These are phyloP conservation scores for Ophioderma brevispina DNA, from an alignment of 35 echinoderm and acorn worm genomes.

Conservation along the genomic window DNA sequence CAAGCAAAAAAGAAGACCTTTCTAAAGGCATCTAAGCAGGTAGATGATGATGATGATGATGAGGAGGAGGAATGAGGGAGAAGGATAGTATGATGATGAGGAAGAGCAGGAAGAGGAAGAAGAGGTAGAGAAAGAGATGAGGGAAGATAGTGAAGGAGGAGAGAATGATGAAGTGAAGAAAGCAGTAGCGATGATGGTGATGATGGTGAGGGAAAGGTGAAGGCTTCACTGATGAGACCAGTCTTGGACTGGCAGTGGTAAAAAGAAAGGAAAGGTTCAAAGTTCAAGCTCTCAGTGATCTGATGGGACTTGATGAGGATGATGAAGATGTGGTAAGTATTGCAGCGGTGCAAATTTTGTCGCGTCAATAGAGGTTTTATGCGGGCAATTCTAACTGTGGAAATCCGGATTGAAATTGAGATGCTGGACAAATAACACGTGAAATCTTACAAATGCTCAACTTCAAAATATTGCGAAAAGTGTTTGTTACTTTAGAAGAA, in stretches of 20 bases:
- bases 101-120: slow-evolving; percentile 4
- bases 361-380: too few relatives aligned
- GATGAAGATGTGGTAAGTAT: slow-evolving; percentile 26
- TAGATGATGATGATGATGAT: neutral
- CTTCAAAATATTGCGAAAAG: too few relatives aligned
- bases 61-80: slow-evolving; percentile 33
- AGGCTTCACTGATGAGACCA: slow-evolving; percentile 75
- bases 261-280: slow-evolving; percentile 31
- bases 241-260: slow-evolving; percentile 49
- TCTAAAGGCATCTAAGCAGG: neutral
- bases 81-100: slow-evolving; percentile 20
- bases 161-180: neutral
- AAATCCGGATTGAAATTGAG: too few relatives aligned
- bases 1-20: too few relatives aligned
- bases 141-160: neutral
- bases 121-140: neutral
- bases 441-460: too few relatives aligned
- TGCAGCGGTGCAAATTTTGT: too few relatives aligned
- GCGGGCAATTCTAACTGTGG: too few relatives aligned
- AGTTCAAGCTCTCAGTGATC: slow-evolving; percentile 24
- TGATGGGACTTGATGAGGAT: slow-evolving; percentile 29
- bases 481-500: too few relatives aligned
- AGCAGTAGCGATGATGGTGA: neutral
- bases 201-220: neutral
- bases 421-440: neutral